Conservation (phyloP, 2,888 invertebrate species). For the Hydrotaea diabolus region DNA sequence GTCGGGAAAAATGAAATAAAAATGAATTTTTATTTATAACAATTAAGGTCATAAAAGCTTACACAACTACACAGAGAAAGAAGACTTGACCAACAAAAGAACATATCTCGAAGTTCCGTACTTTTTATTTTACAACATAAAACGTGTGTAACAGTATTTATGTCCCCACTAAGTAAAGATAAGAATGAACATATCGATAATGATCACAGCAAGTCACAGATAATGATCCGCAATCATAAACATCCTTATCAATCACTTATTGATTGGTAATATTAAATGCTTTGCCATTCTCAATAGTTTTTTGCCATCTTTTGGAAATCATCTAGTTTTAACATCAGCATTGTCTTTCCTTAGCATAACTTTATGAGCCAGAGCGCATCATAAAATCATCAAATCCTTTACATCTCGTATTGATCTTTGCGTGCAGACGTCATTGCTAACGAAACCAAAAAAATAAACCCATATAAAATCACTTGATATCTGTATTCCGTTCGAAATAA, state of each 20-base stretch:
- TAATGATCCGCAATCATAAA: not conserved
- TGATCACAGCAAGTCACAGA: too few species aligned
- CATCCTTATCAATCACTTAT: slow-evolving; percentile 29
- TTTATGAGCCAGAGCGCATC: slow-evolving; percentile 4
- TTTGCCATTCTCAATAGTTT: slow-evolving; percentile 1
- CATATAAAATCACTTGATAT: slow-evolving; percentile 10
- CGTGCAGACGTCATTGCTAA: not conserved
- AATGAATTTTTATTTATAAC: too few species aligned
- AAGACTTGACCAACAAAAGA: too few species aligned
- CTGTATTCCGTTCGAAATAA: slow-evolving; percentile 3
- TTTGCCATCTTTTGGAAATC: not conserved
- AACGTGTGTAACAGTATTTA: too few species aligned
- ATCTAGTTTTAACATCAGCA: not conserved
- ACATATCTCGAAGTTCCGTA: too few species aligned
- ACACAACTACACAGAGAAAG: too few species aligned
- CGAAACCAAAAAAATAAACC: not conserved
- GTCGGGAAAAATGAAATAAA: too few species aligned
- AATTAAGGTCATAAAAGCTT: too few species aligned
- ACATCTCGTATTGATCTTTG: too few species aligned
- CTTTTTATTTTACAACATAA: too few species aligned
- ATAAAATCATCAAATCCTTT: slow-evolving; percentile 28
- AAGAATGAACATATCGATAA: too few species aligned
- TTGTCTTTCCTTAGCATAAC: not conserved
- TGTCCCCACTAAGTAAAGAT: too few species aligned
- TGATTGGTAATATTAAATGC: slow-evolving; percentile 15